Percentiles rank a stretch among this genome's conserved stretches.
phyloP scores from a whole-genome alignment of 2,888 invertebrate species.

The Synanthedon myopaeformis region DNA sequence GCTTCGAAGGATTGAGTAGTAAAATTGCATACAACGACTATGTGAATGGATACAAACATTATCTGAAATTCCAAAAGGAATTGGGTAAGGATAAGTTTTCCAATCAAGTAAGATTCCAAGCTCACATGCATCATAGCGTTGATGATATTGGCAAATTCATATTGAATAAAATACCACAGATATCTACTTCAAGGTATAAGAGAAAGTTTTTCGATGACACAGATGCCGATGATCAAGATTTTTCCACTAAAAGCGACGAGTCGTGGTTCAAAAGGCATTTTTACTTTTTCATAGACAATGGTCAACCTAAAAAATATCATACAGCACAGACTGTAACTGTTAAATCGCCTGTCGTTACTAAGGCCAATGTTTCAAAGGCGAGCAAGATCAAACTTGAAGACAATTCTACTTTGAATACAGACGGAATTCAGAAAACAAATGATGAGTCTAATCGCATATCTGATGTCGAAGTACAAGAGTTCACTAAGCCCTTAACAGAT shows the following conservation, averaged over 20 bases:
- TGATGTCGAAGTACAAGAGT: no score
- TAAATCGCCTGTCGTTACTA: slow-evolving; percentile 11
- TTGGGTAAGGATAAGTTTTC: slow-evolving; percentile 40
- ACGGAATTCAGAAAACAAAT: no score
- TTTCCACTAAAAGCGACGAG: slow-evolving; percentile 44
- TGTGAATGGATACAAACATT: slow-evolving; percentile 50
- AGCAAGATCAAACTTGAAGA: no score
- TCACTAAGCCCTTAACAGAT: no score
- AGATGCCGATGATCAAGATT: slow-evolving; percentile 30
- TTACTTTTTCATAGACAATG: slow-evolving; percentile 36
- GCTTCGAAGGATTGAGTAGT: slow-evolving; percentile 27
- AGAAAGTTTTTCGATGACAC: slow-evolving; percentile 1
- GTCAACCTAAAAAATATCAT: slow-evolving; percentile 38
- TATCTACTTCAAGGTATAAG: slow-evolving; percentile 20
- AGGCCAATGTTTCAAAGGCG: not conserved
- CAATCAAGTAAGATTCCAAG: slow-evolving; percentile 43
- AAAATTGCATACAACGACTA: slow-evolving; percentile 45
- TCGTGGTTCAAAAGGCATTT: slow-evolving; percentile 56
- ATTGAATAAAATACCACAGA: slow-evolving; percentile 38
- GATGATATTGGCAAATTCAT: slow-evolving; percentile 59
- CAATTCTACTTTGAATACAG: no score
- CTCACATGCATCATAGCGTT: slow-evolving; percentile 51
- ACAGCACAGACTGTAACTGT: slow-evolving; percentile 36
- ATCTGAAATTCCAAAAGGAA: slow-evolving; percentile 43
- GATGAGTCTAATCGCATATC: no score